These are phyloP conservation scores for Tapirus terrestris DNA, from an alignment of 2,113 vertebrate genomes.

Conservation along the genomic window DNA sequence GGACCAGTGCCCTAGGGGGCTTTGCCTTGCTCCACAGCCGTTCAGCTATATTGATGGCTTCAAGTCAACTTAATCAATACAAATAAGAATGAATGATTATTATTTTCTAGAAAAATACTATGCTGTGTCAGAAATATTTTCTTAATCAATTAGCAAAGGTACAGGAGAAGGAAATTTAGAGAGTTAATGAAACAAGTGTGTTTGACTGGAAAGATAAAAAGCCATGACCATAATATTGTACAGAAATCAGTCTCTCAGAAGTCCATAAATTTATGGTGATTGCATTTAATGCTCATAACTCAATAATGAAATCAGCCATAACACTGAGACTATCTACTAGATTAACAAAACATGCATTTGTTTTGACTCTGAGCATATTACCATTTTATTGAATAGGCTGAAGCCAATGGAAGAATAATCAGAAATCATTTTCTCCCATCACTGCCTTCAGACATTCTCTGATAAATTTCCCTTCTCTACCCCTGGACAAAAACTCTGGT, in stretches of 20 bases:
- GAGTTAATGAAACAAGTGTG: not conserved
- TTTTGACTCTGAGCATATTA: constrained; percentile 12
- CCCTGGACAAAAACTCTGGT: not conserved
- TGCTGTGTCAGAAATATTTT: not conserved
- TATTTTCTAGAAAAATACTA: constrained; percentile 14
- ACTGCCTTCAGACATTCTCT: not conserved
- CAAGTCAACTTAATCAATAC: not conserved
- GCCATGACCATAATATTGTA: not conserved
- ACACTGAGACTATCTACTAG: not conserved
- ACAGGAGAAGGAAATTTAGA: not conserved
- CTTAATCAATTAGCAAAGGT: not conserved
- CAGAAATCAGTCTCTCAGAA: constrained; percentile 3
- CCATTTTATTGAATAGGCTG: constrained; percentile 3
- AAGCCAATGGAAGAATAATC: not conserved
- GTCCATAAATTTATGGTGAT: constrained; percentile 29
- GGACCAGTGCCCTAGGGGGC: not conserved
- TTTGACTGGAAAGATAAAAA: constrained; percentile 16
- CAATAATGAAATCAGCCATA: constrained; percentile 49
- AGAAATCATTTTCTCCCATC: not conserved
- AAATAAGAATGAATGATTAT: not conserved
- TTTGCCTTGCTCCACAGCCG: not conserved
- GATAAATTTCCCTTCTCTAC: not conserved
- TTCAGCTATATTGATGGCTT: not conserved
- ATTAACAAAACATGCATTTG: constrained; percentile 42
- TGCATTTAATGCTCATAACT: constrained; percentile 54